Conservation (phyloP, 2,888 invertebrate species). For the Epiblema foenella region DNA sequence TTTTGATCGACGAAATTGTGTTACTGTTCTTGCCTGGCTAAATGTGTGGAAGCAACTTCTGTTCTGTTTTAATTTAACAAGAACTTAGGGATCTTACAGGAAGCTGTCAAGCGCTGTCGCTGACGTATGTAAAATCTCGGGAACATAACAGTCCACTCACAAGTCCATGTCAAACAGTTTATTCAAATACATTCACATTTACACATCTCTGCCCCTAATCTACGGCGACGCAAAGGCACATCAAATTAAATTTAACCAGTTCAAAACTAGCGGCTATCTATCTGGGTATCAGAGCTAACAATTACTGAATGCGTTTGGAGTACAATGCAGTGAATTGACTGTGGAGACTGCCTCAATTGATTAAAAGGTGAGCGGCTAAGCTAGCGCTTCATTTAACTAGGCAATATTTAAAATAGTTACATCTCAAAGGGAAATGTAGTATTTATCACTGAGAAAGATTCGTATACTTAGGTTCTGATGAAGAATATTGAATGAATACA, state of each 20-base stretch:
- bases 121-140: not conserved
- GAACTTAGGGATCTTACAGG: too few relatives aligned
- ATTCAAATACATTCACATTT: slow-evolving; percentile 22
- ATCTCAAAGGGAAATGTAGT: too few relatives aligned
- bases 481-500: too few relatives aligned
- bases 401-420: not conserved
- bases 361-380: slow-evolving; percentile 49
- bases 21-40: too few relatives aligned
- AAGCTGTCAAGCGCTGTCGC: not conserved
- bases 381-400: slow-evolving; percentile 44
- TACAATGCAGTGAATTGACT: slow-evolving; percentile 44
- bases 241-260: slow-evolving; percentile 50
- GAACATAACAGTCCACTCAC: not conserved
- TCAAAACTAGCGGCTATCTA: slow-evolving; percentile 58
- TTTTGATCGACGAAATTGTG: not conserved
- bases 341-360: slow-evolving; percentile 46
- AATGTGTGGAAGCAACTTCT: too few relatives aligned
- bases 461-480: too few relatives aligned
- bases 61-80: too few relatives aligned
- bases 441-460: too few relatives aligned
- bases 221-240: slow-evolving; percentile 35
- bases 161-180: slow-evolving; percentile 13
- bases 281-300: slow-evolving; percentile 65
- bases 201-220: slow-evolving; percentile 41
- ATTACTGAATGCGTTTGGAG: slow-evolving; percentile 59